Base-by-base conservation (phyloP, 2,797 vertebrate species). In the Sternarchorhynchus goeldii region DNA sequence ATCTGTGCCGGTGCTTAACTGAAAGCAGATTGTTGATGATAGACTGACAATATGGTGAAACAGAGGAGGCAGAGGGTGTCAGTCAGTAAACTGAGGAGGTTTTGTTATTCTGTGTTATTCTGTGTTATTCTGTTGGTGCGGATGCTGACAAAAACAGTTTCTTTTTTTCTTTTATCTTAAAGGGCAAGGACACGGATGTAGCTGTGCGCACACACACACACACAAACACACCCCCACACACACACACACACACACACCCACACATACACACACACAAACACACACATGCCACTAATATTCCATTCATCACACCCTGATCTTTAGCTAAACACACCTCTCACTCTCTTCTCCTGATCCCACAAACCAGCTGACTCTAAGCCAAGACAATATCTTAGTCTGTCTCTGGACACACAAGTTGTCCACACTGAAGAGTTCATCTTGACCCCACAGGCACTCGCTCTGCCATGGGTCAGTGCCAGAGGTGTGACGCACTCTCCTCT, bases 21-120 rank as follows among this genome's bases (percentile, higher is more conserved):
- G 66, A 85, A 89, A 90, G 84, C 89, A 91, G 87, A 90, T 69
- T 86, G 82, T 77, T 75, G 73, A 31, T 69, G 73, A 83, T 73
- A 39, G 60, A 50, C 56, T 63, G 39, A 77, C 58, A 79, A 57
- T 0, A 62, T 81, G 73, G 64, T 76, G 73, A 84, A 85, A 80
- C 73, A 81, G 63, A 73, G 75, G 80, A 76, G 75, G 66, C 73
- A n/a, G 53, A 82, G 73, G 66, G 53, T 76, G 62, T 77, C 73
- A 59, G 67, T 74, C 70, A 78, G 53, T 70, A 70, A 76, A 8
- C 65, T 41, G 41, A 45, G 57, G 70, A 71, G 59, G 64, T 18
- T 77, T 77, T 25, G 25, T 25, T 25, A 25, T 25, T 25, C 25
- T 25, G 25, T 76, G 53, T 83, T 76, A 29, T 82, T 68, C 53